Base-by-base conservation (phyloP, 2,113 vertebrate species). In the Hemibagrus wyckioides region DNA sequence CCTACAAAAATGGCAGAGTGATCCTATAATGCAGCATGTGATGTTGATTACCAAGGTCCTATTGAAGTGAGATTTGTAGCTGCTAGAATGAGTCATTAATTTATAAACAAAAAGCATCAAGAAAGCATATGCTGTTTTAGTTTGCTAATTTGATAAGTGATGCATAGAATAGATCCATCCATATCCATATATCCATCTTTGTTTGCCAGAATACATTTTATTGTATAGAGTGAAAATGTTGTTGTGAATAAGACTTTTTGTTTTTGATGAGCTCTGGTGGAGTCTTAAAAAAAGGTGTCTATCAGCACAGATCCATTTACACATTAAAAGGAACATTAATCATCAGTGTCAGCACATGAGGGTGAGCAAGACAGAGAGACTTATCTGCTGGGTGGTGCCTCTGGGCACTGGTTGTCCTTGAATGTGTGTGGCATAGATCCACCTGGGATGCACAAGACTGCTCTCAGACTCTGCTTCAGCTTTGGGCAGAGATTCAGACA, bases 371-470 rank as follows among this genome's bases (percentile, higher is more conserved):
- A 59, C 52, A n/a, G 50, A 75, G 36, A 82, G 48, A 71, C 65
- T 33, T 73, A 65, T 52, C 52, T 83, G 77, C 65, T 87, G 85
- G 85, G 67, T 82, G 57, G 87, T 85, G 85, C 85, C 85, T 87
- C 25, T 82, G 89, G 85, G 87, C 85, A 71, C 77, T 82, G 30
- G 81, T 87, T 89, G 82, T 89, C 88, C 85, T 77, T 91, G 86
- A 73, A 59, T 89, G 71, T 73, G 54, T 80, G 81, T 79, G 57
- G 57, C 54, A 73, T 77, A 83, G 89, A 89, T 85, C 89, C 85
- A 86, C 89, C 90, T 92, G 89, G 91, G 23, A 77, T 86, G 83
- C 91, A 88, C 90, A 93, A 50, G n/a, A n/a, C n/a, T 85, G 61
- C 73, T 91, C 83, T 83, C 48, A 87, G 36, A 25, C 73, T 80